These are phyloP conservation scores for Drosophila novamexicana DNA, from an alignment of 1,140 invertebrate species.

Conservation along the genomic window DNA sequence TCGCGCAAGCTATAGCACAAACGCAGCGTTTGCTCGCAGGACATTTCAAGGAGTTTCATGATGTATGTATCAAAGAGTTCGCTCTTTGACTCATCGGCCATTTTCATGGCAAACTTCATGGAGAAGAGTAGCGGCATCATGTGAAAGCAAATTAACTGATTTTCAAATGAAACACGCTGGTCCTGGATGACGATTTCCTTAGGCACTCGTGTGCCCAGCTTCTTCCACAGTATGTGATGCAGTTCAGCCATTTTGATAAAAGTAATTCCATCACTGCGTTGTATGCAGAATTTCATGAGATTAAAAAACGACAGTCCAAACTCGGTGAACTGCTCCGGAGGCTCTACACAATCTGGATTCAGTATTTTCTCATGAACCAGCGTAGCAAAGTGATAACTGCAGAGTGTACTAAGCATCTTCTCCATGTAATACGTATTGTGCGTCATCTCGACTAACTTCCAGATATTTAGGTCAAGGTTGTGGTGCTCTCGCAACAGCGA, in stretches of 20 bases:
- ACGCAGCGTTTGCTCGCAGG: slow-evolving; percentile 87
- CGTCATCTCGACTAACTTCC: slow-evolving; percentile 77
- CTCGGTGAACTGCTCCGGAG: slow-evolving; percentile 68
- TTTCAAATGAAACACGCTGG: slow-evolving; percentile 84
- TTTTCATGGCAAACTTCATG: slow-evolving; percentile 79
- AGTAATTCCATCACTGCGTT: slow-evolving; percentile 63
- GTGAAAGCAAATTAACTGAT: slow-evolving; percentile 87
- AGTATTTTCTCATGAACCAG: slow-evolving; percentile 72
- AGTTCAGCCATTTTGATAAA: slow-evolving; percentile 83
- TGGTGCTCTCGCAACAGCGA: slow-evolving; percentile 62
- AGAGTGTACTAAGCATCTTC: slow-evolving; percentile 62
- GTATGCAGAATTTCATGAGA: slow-evolving; percentile 86
- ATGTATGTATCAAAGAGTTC: slow-evolving; percentile 87
- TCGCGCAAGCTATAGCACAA: slow-evolving; percentile 86
- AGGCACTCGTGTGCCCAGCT: slow-evolving; percentile 65
- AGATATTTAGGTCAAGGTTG: slow-evolving; percentile 70
- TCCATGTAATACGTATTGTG: slow-evolving; percentile 66
- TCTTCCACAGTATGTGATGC: slow-evolving; percentile 81
- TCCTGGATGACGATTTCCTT: slow-evolving; percentile 80
- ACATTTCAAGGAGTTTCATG: slow-evolving; percentile 87
- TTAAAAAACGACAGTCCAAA: slow-evolving; percentile 84
- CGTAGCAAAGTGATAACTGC: slow-evolving; percentile 65
- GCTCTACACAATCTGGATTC: slow-evolving; percentile 53
- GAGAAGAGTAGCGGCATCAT: slow-evolving; percentile 87
- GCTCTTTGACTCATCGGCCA: slow-evolving; percentile 68